Evolutionary conservation across 2,113 vertebrate species (phyloP).

Genomic region (Riparia riparia): DNA sequence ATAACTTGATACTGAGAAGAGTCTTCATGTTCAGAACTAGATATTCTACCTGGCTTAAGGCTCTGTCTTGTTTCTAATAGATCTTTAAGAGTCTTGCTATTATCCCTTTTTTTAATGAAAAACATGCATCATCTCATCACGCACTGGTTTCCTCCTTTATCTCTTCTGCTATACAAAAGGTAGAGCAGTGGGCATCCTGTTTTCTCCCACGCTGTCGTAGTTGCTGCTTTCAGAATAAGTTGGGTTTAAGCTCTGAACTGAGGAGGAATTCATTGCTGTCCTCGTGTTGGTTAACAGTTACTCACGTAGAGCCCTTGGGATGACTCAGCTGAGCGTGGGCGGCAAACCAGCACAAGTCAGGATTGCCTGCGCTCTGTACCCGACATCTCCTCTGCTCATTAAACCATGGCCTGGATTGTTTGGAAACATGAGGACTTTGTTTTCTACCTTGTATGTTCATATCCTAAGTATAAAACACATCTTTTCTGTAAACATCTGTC

Average conservation of each 20-base stretch:
- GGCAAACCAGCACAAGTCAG: background rate
- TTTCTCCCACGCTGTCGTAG: slow-evolving; percentile 10
- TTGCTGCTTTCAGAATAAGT: slow-evolving; percentile 50
- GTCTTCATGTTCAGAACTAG: background rate
- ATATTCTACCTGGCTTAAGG: background rate
- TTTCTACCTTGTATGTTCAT: background rate
- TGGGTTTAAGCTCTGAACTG: slow-evolving; percentile 12
- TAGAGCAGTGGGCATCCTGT: slow-evolving; percentile 37
- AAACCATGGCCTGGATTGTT: background rate
- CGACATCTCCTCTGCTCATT: background rate
- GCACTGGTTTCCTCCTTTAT: background rate
- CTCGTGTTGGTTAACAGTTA: background rate
- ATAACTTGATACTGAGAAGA: background rate
- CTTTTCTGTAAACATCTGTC: slow-evolving; percentile 18
- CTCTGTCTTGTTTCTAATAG: background rate
- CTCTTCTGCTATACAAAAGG: background rate
- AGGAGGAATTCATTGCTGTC: slow-evolving; percentile 7
- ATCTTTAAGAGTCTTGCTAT: background rate
- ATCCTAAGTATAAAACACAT: background rate
- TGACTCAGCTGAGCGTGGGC: slow-evolving; percentile 26
- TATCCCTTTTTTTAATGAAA: slow-evolving; percentile 31
- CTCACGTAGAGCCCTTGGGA: slow-evolving; percentile 23
- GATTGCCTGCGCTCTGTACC: background rate
- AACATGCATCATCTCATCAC: background rate
- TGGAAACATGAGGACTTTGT: background rate